Evolutionary conservation across 2,888 invertebrate species (phyloP).

Genomic region (Hololepta plana): DNA sequence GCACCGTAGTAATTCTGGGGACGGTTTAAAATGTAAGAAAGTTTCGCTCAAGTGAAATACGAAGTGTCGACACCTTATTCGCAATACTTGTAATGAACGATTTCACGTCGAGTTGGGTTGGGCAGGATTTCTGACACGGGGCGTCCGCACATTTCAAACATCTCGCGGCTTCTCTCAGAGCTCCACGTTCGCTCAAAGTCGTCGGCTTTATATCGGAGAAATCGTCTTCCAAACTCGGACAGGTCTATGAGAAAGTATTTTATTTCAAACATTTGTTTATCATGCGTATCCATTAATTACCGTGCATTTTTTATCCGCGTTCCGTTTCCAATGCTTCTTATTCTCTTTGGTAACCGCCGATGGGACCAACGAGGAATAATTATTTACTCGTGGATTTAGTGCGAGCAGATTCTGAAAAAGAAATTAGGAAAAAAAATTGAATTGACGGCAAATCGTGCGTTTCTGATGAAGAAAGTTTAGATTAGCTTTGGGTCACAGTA

Average conservation of each 20-base stretch:
- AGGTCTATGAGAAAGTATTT: conserved; percentile 32
- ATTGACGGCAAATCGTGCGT: too few relatives aligned
- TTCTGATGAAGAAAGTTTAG: too few relatives aligned
- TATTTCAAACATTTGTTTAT: conserved; percentile 5
- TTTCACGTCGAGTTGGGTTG: conserved; percentile 94
- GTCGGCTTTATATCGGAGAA: conserved; percentile 97
- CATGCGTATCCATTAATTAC: conserved; percentile 36
- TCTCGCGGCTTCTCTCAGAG: conserved; percentile 72
- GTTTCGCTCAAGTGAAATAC: not conserved
- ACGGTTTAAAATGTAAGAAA: conserved; percentile 1
- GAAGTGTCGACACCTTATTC: conserved; percentile 58
- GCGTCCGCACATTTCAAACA: conserved; percentile 91
- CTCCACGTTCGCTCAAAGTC: conserved; percentile 88
- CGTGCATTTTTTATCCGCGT: conserved; percentile 63
- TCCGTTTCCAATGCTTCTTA: conserved; percentile 93
- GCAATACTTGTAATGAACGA: conserved; percentile 92
- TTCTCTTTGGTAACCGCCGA: conserved; percentile 68
- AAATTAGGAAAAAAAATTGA: conserved; percentile 8
- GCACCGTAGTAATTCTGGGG: conserved; percentile 93
- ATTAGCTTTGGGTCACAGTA: too few relatives aligned
- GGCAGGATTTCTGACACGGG: conserved; percentile 96
- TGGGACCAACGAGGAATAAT: conserved; percentile 63
- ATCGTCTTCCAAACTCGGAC: conserved; percentile 59
- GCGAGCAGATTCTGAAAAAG: conserved; percentile 61
- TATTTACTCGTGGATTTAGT: conserved; percentile 69